These are phyloP conservation scores for Pangasianodon hypophthalmus DNA, from an alignment of 2,113 vertebrate species.

Conservation along the genomic window DNA sequence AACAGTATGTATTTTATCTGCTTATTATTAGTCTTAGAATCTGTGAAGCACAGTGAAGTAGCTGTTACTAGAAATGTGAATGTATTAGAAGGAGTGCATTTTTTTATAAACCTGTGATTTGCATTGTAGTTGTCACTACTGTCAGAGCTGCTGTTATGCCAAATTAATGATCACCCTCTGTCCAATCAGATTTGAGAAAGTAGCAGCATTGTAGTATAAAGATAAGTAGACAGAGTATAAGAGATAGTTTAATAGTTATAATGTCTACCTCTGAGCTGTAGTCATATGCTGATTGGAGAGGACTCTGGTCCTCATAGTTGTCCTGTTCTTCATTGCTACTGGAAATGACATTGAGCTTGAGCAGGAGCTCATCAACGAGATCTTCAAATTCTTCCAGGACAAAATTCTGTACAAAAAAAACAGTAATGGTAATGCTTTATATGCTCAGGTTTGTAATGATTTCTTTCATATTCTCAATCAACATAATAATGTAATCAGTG, in stretches of 20 bases:
- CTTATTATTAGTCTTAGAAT: background rate
- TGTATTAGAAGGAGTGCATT: background rate
- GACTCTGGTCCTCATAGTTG: slow-evolving; percentile 22
- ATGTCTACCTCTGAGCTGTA: slow-evolving; percentile 54
- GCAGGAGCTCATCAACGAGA: slow-evolving; percentile 77
- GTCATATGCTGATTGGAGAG: slow-evolving; percentile 36
- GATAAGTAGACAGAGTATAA: background rate
- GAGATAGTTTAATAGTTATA: background rate
- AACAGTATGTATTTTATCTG: background rate
- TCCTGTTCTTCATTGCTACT: slow-evolving; percentile 58
- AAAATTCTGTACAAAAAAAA: slow-evolving; percentile 66
- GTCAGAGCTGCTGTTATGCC: background rate
- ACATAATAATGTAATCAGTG: background rate
- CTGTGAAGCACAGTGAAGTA: background rate
- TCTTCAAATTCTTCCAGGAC: slow-evolving; percentile 78
- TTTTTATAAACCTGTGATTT: background rate
- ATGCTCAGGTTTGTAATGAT: background rate
- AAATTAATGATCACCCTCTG: background rate
- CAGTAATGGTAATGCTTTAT: background rate
- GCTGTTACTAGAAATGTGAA: background rate
- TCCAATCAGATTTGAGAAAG: background rate
- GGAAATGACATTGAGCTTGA: slow-evolving; percentile 69
- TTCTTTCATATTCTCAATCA: background rate
- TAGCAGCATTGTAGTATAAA: background rate
- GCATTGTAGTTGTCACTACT: background rate